Conservation (phyloP, 2,113 vertebrate genomes). For the Mesitornis unicolor region DNA sequence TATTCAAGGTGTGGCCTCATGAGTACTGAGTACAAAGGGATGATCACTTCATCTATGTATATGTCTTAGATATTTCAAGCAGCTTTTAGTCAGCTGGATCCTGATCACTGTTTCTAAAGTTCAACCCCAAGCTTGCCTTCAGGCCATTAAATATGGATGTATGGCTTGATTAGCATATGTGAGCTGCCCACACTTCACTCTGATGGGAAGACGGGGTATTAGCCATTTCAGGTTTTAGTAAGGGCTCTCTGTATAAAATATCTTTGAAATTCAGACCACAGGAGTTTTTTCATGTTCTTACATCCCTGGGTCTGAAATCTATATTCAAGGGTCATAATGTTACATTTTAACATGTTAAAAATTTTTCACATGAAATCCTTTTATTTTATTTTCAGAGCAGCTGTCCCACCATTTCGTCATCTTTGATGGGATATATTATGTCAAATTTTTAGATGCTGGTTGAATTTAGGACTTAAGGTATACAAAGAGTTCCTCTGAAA, state of each 20-base stretch:
- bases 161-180: neutral
- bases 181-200: neutral
- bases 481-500: neutral
- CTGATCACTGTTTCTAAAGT: neutral
- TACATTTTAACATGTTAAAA: neutral
- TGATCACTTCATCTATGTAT: fast-evolving
- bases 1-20: fast-evolving
- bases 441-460: neutral
- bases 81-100: neutral
- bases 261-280: neutral
- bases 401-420: neutral
- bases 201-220: neutral
- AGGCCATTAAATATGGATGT: neutral
- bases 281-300: neutral
- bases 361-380: neutral
- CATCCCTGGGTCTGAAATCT: neutral
- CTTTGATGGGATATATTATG: neutral
- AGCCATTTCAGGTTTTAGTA: neutral
- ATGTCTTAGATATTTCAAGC: neutral
- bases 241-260: neutral
- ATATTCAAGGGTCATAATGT: neutral
- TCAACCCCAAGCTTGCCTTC: neutral
- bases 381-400: neutral
- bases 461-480: neutral
- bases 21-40: neutral